A percentile compares a stretch with the other conserved stretches of the same genome.
Evolutionary conservation across 2,797 vertebrate species (phyloP).

Genomic region (Enoplosus armatus): DNA sequence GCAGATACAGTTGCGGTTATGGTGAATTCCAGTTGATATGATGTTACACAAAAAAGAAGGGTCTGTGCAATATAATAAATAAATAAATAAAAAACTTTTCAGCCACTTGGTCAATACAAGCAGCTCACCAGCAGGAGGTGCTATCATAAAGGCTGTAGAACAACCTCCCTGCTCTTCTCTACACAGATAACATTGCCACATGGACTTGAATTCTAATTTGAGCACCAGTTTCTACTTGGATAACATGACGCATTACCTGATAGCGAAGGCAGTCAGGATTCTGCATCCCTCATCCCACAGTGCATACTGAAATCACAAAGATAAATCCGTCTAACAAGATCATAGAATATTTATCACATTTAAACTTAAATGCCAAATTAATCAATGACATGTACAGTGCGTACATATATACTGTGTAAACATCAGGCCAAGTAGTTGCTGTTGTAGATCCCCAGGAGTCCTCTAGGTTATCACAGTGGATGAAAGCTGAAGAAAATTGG

Average conservation of each 20-base stretch:
- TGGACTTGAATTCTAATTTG: constrained; percentile 11
- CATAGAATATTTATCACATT: neutral
- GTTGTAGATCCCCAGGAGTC: neutral
- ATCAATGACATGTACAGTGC: neutral
- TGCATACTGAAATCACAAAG: neutral
- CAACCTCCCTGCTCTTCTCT: neutral
- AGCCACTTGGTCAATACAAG: neutral
- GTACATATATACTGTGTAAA: neutral
- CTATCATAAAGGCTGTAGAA: constrained; percentile 45
- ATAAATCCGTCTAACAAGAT: neutral
- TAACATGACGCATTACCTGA: neutral
- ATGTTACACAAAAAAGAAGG: neutral
- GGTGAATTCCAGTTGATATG: neutral
- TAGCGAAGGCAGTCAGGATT: neutral
- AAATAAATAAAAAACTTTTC: too few relatives aligned
- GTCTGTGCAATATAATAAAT: neutral
- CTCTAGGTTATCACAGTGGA: neutral
- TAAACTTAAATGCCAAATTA: constrained; percentile 2
- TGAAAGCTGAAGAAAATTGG: neutral
- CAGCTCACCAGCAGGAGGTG: constrained; percentile 57
- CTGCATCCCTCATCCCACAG: neutral
- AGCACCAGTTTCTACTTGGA: neutral
- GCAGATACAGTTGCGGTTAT: neutral
- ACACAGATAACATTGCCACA: neutral
- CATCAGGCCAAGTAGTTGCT: neutral